phyloP scores from a whole-genome alignment of 2,888 invertebrate genomes.

The Odontothrips loti region DNA sequence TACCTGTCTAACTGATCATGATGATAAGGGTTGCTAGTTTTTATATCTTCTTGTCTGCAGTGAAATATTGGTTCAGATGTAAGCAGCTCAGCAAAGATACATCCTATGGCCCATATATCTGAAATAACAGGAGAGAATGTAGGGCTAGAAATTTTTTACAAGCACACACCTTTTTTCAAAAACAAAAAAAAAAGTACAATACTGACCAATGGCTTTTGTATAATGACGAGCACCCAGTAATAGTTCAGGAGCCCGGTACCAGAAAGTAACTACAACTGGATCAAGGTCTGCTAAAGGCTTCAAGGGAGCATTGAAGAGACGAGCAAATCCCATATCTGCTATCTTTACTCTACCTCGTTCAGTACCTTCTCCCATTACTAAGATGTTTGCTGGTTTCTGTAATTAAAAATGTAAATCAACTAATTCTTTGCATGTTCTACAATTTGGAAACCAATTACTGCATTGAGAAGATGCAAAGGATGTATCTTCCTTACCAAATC shows the following conservation, averaged over 20 bases:
- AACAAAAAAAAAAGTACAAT: constrained; percentile 26
- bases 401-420: constrained; percentile 36
- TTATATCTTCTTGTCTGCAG: constrained; percentile 98
- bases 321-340: constrained; percentile 99
- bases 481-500: constrained; percentile 65
- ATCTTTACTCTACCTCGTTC: constrained; percentile 96
- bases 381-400: constrained; percentile 96
- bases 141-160: no score
- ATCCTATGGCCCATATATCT: constrained; percentile 99
- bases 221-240: constrained; percentile 93
- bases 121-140: constrained; percentile 37
- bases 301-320: constrained; percentile 94
- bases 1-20: constrained; percentile 90
- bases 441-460: constrained; percentile 35
- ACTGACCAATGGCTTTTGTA: constrained; percentile 89
- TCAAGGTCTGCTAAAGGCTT: constrained; percentile 97
- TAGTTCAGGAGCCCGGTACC: constrained; percentile 97
- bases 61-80: constrained; percentile 99
- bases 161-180: constrained; percentile 7
- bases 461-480: neutral
- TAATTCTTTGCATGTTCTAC: constrained; percentile 58
- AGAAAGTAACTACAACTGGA: constrained; percentile 99
- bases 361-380: constrained; percentile 98
- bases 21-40: constrained; percentile 98
- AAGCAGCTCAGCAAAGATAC: constrained; percentile 97